These are phyloP conservation scores for Picus viridis DNA, from an alignment of 2,797 vertebrate species.

Conservation along the genomic window DNA sequence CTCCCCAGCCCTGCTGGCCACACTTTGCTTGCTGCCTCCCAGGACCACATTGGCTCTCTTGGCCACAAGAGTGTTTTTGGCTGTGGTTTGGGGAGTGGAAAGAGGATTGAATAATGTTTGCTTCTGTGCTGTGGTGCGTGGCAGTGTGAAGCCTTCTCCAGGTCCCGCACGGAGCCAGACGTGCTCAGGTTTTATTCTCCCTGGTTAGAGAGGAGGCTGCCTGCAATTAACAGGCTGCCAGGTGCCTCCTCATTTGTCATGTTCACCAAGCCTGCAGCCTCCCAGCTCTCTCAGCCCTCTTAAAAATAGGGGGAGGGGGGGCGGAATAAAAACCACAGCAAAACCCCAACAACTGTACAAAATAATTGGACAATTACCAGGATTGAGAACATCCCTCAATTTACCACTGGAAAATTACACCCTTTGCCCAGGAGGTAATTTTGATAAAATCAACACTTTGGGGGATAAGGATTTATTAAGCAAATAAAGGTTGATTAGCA, in stretches of 20 bases:
- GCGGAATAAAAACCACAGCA: no score
- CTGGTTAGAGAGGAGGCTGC: neutral
- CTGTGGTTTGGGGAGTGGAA: no score
- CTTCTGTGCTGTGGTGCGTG: no score
- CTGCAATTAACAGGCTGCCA: neutral
- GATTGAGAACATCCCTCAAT: conserved; percentile 14
- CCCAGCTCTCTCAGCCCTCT: neutral
- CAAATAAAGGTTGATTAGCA: conserved; percentile 28
- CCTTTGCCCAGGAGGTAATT: conserved; percentile 21
- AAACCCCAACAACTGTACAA: neutral
- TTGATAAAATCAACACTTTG: conserved; percentile 38
- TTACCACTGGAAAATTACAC: conserved; percentile 19
- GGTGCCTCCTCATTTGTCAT: neutral
- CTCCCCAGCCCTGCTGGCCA: no score
- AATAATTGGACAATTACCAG: conserved; percentile 38
- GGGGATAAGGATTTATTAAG: conserved; percentile 35
- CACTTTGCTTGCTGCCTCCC: no score
- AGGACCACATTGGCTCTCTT: no score
- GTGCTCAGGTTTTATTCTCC: no score
- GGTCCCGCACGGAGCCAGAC: no score
- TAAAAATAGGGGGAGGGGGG: neutral
- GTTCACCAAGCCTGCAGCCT: neutral
- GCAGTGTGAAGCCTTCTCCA: no score
- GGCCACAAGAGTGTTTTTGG: no score
- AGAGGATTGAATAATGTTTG: no score